Evolutionary conservation across 2,888 invertebrate genomes (phyloP).

Genomic region (Agriopis marginaria): DNA sequence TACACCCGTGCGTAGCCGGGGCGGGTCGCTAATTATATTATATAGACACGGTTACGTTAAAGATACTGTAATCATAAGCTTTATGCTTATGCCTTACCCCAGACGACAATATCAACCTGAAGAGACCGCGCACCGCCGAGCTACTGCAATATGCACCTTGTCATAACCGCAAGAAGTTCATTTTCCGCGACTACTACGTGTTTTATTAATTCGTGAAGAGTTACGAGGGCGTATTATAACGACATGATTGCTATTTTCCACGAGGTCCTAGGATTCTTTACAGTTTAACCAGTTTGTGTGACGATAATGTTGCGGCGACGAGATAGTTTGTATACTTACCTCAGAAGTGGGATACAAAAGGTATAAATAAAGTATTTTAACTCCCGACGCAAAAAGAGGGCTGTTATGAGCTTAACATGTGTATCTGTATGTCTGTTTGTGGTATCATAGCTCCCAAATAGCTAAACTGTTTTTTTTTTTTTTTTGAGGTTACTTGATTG

Average conservation of each 20-base stretch:
- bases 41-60: too few relatives aligned
- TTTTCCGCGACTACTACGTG: conserved; percentile 46
- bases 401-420: too few relatives aligned
- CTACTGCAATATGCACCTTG: conserved; percentile 63
- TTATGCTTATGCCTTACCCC: conserved; percentile 2
- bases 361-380: neutral
- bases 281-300: conserved; percentile 24
- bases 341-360: neutral
- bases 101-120: conserved; percentile 22
- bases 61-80: too few relatives aligned
- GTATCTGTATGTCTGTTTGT: too few relatives aligned
- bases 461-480: too few relatives aligned
- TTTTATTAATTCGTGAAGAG: conserved; percentile 55
- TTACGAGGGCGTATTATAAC: conserved; percentile 40
- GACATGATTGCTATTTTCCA: conserved; percentile 41
- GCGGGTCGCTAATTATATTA: too few relatives aligned
- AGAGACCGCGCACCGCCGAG: conserved; percentile 35
- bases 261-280: conserved; percentile 32
- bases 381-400: too few relatives aligned
- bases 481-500: too few relatives aligned
- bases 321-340: neutral
- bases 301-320: conserved; percentile 6
- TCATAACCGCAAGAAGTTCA: conserved; percentile 50
- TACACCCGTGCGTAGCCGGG: too few relatives aligned
- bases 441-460: too few relatives aligned